Percentiles rank a stretch among this genome's conserved stretches.
These are phyloP conservation scores for Thinocorus orbignyianus DNA, from an alignment of 2,113 vertebrate species.

Conservation along the genomic window DNA sequence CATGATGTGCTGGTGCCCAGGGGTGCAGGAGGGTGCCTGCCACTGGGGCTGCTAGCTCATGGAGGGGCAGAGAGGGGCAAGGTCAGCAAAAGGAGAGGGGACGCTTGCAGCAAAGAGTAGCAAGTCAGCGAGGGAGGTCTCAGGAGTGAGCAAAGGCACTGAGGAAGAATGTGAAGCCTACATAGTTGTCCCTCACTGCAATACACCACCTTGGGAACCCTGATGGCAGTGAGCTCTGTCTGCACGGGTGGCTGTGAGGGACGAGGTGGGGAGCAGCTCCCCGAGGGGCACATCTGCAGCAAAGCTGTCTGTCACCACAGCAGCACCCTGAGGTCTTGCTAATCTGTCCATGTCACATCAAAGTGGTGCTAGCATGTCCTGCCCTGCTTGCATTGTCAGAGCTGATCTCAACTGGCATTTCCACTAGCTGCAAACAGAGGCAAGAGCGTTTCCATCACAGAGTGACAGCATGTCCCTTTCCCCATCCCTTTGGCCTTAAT, in stretches of 20 bases:
- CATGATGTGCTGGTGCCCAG: not conserved
- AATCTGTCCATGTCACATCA: not conserved
- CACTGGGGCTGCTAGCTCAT: not conserved
- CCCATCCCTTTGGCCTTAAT: not conserved
- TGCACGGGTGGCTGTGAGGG: not conserved
- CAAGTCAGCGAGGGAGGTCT: not conserved
- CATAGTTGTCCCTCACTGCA: rapidly evolving
- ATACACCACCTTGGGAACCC: not conserved
- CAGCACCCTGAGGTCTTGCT: not conserved
- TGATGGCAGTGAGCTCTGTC: not conserved
- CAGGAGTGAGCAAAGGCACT: not conserved
- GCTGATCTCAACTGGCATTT: not conserved
- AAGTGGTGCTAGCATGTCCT: not conserved
- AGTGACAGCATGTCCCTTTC: not conserved
- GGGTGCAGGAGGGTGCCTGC: not conserved
- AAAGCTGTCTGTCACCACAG: rapidly evolving
- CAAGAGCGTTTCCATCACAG: rapidly evolving
- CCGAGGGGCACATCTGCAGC: not conserved
- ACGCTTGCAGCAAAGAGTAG: not conserved
- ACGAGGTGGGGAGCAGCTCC: rapidly evolving
- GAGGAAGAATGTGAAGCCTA: not conserved
- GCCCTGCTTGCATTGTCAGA: not conserved
- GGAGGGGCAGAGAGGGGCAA: not conserved
- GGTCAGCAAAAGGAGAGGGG: not conserved
- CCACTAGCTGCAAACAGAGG: not conserved